Percentiles rank a stretch among this genome's conserved stretches.
phyloP scores from a whole-genome alignment of 2,797 vertebrate species.

The Rhincodon typus region DNA sequence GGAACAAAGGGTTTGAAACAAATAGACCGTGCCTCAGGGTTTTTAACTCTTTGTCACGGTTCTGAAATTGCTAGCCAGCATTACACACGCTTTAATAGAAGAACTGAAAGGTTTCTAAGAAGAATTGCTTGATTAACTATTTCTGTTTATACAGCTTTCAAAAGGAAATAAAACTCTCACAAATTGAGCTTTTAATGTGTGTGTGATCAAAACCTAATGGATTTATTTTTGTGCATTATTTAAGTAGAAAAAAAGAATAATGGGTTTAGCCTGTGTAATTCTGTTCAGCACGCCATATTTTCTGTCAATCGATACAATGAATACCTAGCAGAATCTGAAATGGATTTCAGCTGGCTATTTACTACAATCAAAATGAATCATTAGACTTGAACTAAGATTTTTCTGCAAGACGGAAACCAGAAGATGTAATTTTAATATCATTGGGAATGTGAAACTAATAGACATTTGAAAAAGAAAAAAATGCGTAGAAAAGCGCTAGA shows the following conservation, averaged over 20 bases:
- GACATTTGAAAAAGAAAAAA: not conserved
- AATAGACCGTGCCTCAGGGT: not conserved
- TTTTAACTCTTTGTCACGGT: not conserved
- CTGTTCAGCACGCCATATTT: not conserved
- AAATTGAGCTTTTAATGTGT: not conserved
- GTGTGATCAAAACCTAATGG: not conserved
- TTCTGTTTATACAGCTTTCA: not conserved
- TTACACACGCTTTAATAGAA: slow-evolving; percentile 5
- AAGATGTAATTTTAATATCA: not conserved
- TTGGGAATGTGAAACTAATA: not conserved
- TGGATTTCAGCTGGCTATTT: slow-evolving; percentile 8
- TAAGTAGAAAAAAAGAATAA: not conserved
- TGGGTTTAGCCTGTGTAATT: not conserved
- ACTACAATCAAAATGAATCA: slow-evolving; percentile 6
- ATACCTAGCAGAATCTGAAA: not conserved
- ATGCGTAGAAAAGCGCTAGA: not conserved
- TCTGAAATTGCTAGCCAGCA: not conserved
- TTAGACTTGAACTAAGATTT: not conserved
- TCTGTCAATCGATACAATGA: not conserved
- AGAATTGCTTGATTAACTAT: not conserved
- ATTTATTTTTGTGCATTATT: not conserved
- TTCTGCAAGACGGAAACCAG: not conserved
- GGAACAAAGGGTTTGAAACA: not conserved
- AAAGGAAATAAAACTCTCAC: not conserved
- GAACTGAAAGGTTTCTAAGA: not conserved